phyloP scores from a whole-genome alignment of 2,797 vertebrate genomes.

The Geotria australis region DNA sequence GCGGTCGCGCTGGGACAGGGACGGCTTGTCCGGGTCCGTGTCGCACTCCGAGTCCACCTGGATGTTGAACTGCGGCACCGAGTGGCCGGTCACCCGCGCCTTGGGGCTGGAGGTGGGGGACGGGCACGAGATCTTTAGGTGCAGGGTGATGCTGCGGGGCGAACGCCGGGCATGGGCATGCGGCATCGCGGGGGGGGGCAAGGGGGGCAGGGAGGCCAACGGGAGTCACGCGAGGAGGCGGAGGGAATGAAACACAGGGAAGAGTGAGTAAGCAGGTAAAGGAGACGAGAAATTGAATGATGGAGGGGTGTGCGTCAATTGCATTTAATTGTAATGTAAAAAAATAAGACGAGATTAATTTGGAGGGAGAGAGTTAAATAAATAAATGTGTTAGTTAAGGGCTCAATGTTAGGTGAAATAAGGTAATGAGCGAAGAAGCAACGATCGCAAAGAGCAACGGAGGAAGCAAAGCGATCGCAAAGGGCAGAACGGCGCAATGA shows the following conservation, averaged over 20 bases:
- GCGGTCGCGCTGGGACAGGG: slow-evolving; percentile 14
- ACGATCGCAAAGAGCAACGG: too few relatives aligned
- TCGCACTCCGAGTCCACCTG: slow-evolving; percentile 78
- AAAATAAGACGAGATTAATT: too few relatives aligned
- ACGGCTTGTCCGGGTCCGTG: slow-evolving; percentile 24
- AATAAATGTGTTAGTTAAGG: too few relatives aligned
- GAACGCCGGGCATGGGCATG: background rate
- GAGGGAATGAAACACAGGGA: background rate
- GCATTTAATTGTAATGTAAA: too few relatives aligned
- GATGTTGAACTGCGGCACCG: slow-evolving; percentile 71
- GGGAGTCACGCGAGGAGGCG: background rate
- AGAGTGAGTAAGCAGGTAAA: background rate
- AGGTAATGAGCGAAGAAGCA: too few relatives aligned
- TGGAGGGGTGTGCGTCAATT: too few relatives aligned
- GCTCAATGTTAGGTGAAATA: too few relatives aligned
- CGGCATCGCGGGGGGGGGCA: background rate
- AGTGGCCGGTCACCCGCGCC: slow-evolving; percentile 20
- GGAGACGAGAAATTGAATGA: background rate
- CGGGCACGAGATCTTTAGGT: slow-evolving; percentile 89
- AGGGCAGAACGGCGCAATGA: too few relatives aligned
- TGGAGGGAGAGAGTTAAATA: too few relatives aligned
- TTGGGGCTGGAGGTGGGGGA: slow-evolving; percentile 36
- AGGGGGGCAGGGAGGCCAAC: background rate
- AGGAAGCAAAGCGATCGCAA: too few relatives aligned
- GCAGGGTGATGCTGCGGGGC: slow-evolving; percentile 47